Conservation (phyloP, 2,888 invertebrate genomes). For the Zygothrica quintamaculata region DNA sequence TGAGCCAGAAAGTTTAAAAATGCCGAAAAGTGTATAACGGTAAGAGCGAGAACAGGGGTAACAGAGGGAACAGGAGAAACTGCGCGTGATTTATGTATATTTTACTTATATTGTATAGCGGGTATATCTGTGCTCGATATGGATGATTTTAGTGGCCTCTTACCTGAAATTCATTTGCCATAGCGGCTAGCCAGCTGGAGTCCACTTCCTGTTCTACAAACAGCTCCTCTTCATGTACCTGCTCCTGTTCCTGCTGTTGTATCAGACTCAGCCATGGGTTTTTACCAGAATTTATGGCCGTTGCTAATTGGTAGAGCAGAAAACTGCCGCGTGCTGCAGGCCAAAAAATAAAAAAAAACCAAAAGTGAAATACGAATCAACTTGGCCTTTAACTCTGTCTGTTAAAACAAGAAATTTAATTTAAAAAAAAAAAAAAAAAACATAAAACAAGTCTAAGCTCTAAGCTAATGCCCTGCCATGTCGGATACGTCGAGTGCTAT, state of each 20-base stretch:
- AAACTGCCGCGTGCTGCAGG: constrained; percentile 65
- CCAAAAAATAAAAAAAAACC: constrained; percentile 1
- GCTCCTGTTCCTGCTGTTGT: constrained; percentile 12
- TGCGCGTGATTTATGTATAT: constrained; percentile 67
- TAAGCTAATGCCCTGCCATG: constrained; percentile 2
- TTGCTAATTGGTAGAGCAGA: constrained; percentile 75
- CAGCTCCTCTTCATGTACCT: constrained; percentile 35
- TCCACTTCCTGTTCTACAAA: constrained; percentile 45
- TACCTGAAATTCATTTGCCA: constrained; percentile 77
- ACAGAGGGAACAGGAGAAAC: constrained; percentile 43
- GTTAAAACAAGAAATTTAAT: constrained; percentile 61
- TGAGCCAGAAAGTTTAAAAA: constrained; percentile 61
- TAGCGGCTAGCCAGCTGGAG: constrained; percentile 69
- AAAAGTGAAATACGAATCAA: too few relatives aligned
- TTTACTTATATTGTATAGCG: constrained; percentile 3
- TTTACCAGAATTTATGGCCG: constrained; percentile 67
- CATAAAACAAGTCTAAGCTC: constrained; percentile 11
- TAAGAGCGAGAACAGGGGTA: too few relatives aligned
- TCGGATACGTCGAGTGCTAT: constrained; percentile 21
- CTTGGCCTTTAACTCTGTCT: constrained; percentile 52
- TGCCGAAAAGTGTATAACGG: constrained; percentile 50
- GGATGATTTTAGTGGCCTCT: constrained; percentile 51
- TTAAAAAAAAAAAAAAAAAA: constrained; percentile 19
- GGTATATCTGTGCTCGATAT: constrained; percentile 50
- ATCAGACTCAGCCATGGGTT: constrained; percentile 29